These are phyloP conservation scores for Pristionchus japonicus DNA, from an alignment of 2,888 invertebrate species.

Conservation along the genomic window DNA sequence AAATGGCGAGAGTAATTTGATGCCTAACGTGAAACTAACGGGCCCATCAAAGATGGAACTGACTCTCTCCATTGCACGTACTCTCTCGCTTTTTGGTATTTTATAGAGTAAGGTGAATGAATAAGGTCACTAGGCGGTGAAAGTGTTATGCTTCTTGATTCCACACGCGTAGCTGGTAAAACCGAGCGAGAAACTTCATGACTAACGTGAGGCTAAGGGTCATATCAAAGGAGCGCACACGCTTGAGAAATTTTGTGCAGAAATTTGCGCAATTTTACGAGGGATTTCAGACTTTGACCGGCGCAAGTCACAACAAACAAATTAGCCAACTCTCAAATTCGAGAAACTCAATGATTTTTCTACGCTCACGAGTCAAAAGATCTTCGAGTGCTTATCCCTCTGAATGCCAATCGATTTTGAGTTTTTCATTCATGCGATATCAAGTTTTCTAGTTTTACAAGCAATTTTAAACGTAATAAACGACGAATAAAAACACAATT, in stretches of 20 bases:
- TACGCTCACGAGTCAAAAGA: neutral
- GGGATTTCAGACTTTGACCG: neutral
- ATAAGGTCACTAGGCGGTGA: too few relatives aligned
- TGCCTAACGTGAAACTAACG: too few relatives aligned
- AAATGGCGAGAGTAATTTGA: too few relatives aligned
- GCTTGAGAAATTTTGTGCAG: too few relatives aligned
- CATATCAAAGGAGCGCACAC: neutral
- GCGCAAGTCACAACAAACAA: neutral
- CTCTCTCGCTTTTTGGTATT: too few relatives aligned
- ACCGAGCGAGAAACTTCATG: too few relatives aligned
- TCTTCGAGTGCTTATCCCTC: neutral
- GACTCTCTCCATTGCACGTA: too few relatives aligned
- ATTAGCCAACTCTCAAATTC: neutral
- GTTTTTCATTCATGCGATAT: neutral
- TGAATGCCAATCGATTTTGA: neutral
- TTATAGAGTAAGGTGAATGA: too few relatives aligned
- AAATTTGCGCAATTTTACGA: neutral
- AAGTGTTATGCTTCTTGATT: too few relatives aligned
- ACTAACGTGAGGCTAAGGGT: neutral
- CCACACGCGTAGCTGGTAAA: too few relatives aligned
- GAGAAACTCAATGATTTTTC: neutral
- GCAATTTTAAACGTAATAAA: neutral
- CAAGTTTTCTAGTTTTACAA: neutral
- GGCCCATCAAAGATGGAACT: too few relatives aligned
- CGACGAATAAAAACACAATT: neutral